Evolutionary conservation across 2,797 vertebrate species (phyloP).

Genomic region (Cercopithecus petaurista): DNA sequence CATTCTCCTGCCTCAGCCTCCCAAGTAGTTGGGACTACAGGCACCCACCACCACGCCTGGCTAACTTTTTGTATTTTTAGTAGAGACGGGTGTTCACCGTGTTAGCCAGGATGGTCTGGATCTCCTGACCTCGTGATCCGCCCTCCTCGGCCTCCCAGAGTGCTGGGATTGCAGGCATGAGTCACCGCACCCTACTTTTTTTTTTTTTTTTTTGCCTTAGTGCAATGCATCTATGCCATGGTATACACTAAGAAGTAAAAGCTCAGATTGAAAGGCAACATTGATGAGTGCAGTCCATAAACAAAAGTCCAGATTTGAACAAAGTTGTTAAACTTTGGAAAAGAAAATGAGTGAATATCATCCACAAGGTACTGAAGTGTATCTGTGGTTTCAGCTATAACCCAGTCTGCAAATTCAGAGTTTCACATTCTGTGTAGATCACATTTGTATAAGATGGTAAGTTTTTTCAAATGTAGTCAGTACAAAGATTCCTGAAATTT

Average conservation of each 20-base stretch:
- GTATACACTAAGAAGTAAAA: background rate
- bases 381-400: background rate
- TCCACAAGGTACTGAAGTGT: background rate
- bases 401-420: background rate
- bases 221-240: background rate
- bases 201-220: background rate
- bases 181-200: no score
- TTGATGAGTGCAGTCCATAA: background rate
- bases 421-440: background rate
- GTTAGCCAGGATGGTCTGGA: no score
- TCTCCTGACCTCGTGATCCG: no score
- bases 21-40: no score
- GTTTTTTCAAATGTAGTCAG: background rate
- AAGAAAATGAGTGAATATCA: background rate
- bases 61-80: no score
- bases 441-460: background rate
- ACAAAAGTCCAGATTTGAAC: background rate
- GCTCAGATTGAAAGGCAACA: background rate
- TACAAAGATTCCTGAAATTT: background rate
- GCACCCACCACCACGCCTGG: no score
- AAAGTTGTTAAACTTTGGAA: conserved; percentile 32
- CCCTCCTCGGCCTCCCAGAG: no score
- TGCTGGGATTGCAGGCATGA: no score
- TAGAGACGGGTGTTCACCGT: no score
- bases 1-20: no score